phyloP scores from a whole-genome alignment of 2,797 vertebrate species.

The Malurus splendens region DNA sequence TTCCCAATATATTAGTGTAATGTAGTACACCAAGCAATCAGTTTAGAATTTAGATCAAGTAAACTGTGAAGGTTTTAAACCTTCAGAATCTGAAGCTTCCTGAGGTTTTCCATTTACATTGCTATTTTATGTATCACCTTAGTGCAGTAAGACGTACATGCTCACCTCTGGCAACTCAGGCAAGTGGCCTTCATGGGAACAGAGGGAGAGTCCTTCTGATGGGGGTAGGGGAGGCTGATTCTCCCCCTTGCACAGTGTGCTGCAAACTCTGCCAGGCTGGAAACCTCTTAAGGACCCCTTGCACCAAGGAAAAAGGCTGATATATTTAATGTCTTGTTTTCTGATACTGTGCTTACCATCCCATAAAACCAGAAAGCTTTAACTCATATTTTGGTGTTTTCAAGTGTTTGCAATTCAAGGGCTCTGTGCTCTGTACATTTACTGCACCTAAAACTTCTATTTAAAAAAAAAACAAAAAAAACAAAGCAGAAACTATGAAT shows the following conservation, averaged over 20 bases:
- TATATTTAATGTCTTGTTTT: neutral
- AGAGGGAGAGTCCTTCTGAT: neutral
- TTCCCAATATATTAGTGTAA: neutral
- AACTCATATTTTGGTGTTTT: neutral
- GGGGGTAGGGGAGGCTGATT: neutral
- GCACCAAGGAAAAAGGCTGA: neutral
- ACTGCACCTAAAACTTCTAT: neutral
- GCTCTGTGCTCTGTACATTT: neutral
- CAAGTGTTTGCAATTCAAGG: neutral
- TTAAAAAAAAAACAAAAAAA: neutral
- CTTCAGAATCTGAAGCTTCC: neutral
- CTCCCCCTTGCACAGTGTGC: neutral
- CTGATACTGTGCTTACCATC: neutral
- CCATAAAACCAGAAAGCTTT: neutral
- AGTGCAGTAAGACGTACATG: rapidly evolving
- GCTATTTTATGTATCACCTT: neutral
- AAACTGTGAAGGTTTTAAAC: neutral
- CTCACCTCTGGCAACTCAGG: neutral
- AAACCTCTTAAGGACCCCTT: neutral
- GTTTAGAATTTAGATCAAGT: neutral
- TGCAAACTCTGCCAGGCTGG: neutral
- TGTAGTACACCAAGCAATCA: neutral
- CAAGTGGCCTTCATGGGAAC: neutral
- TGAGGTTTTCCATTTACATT: neutral
- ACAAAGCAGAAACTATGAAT: neutral